Percentiles rank a stretch among this genome's conserved stretches.
phyloP scores from a whole-genome alignment of 1,140 invertebrate genomes.

The Thalassaphorura encarpata region DNA sequence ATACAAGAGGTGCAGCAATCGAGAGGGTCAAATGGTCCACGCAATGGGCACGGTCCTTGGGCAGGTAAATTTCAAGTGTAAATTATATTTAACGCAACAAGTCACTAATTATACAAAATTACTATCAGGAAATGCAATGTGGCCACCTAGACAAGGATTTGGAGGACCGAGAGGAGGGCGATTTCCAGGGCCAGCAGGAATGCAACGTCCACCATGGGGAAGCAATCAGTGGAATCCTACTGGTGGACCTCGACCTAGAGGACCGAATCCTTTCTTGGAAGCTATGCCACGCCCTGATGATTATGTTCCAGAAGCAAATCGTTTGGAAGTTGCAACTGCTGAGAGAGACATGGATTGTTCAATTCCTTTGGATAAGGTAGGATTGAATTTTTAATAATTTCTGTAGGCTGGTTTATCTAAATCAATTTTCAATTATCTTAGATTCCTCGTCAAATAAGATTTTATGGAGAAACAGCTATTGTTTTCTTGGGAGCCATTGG shows the following conservation, averaged over 20 bases:
- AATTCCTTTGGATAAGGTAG: constrained; percentile 27
- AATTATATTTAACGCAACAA: too few species aligned
- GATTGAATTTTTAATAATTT: constrained; percentile 1
- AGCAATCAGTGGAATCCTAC: constrained; percentile 1
- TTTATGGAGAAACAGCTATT: constrained; percentile 72
- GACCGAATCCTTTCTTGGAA: constrained; percentile 29
- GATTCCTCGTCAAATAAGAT: constrained; percentile 66
- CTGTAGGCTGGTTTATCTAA: background rate
- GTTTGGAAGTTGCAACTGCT: constrained; percentile 13
- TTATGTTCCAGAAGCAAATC: constrained; percentile 16
- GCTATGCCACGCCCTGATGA: constrained; percentile 15
- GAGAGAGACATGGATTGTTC: constrained; percentile 12
- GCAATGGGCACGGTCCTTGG: too few species aligned
- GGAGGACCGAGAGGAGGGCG: background rate
- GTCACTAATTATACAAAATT: too few species aligned
- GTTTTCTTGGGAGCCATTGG: constrained; percentile 69
- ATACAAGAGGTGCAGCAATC: too few species aligned
- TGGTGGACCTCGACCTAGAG: background rate
- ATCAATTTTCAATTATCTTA: constrained; percentile 8
- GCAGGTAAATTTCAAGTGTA: background rate
- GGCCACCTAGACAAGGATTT: too few species aligned
- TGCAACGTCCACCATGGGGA: background rate
- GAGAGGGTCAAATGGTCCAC: constrained; percentile 16
- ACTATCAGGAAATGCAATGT: too few species aligned
- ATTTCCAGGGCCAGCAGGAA: background rate